A percentile compares a stretch with the other conserved stretches of the same genome.
These are phyloP conservation scores for Pomatostomus ruficeps DNA, from an alignment of 2,113 vertebrate genomes.

Conservation along the genomic window DNA sequence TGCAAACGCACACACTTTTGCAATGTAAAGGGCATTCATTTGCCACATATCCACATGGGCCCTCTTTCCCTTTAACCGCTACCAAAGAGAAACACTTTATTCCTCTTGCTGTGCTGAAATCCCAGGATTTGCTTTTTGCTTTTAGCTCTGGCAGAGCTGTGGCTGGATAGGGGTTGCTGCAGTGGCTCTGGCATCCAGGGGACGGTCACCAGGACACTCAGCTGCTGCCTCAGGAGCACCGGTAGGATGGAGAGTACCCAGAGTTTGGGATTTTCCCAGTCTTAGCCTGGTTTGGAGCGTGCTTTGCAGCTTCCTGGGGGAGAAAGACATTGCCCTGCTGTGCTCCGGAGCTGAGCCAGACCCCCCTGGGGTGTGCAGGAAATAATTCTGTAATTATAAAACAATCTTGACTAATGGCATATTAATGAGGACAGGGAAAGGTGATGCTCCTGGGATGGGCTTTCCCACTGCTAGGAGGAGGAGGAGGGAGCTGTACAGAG, in stretches of 20 bases:
- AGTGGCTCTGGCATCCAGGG: background rate
- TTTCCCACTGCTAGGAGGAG: background rate
- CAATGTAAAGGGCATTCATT: background rate
- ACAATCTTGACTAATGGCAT: background rate
- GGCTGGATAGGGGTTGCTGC: background rate
- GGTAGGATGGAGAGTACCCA: background rate
- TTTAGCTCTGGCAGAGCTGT: background rate
- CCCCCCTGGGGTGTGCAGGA: background rate
- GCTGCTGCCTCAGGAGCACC: background rate
- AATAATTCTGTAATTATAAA: slow-evolving; percentile 1
- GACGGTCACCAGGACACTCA: background rate
- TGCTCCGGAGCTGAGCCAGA: background rate
- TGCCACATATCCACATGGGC: background rate
- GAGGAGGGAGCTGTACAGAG: background rate
- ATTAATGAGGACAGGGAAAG: background rate
- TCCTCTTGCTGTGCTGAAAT: background rate
- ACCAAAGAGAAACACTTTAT: background rate
- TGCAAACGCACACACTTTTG: background rate
- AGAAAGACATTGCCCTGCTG: background rate
- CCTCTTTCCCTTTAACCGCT: background rate
- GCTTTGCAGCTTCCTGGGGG: background rate
- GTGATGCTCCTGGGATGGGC: background rate
- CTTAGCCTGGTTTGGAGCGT: background rate
- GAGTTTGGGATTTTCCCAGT: background rate
- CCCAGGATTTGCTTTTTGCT: background rate